Percentiles rank a stretch among this genome's conserved stretches.
Evolutionary conservation across 2,797 vertebrate genomes (phyloP).

Genomic region (Sebastes oblongus): DNA sequence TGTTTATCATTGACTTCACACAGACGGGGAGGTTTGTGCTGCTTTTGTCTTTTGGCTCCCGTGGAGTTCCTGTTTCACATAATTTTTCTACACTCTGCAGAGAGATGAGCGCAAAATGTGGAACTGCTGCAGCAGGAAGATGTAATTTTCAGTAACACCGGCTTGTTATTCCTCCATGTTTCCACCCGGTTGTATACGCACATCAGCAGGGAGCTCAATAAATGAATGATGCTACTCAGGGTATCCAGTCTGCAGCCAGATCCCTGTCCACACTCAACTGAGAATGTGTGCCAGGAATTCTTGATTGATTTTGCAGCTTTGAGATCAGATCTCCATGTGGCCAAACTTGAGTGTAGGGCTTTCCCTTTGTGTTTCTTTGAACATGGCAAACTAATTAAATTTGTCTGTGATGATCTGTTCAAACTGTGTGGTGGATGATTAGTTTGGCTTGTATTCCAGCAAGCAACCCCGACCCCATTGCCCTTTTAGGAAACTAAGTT

Average conservation of each 20-base stretch:
- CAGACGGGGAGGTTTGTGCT: background rate
- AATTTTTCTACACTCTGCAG: background rate
- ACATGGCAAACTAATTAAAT: background rate
- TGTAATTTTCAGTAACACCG: background rate
- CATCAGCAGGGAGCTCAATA: constrained; percentile 28
- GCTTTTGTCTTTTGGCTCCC: background rate
- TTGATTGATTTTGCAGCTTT: background rate
- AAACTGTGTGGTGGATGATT: background rate
- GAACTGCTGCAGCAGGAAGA: background rate
- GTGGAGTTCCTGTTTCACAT: background rate
- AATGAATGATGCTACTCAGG: constrained; percentile 27
- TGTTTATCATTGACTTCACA: background rate
- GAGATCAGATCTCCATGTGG: background rate
- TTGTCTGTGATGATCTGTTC: background rate
- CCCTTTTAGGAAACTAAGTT: background rate
- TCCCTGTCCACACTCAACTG: background rate
- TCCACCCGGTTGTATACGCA: background rate
- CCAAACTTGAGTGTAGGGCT: background rate
- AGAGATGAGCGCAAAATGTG: constrained; percentile 11
- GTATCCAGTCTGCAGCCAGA: constrained; percentile 7
- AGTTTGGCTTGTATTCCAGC: background rate
- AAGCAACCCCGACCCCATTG: background rate
- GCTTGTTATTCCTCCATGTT: constrained; percentile 12
- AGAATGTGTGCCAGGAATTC: background rate
- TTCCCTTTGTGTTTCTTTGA: background rate